These are phyloP conservation scores for Takifugu flavidus DNA, from an alignment of 2,113 vertebrate species.

Conservation along the genomic window DNA sequence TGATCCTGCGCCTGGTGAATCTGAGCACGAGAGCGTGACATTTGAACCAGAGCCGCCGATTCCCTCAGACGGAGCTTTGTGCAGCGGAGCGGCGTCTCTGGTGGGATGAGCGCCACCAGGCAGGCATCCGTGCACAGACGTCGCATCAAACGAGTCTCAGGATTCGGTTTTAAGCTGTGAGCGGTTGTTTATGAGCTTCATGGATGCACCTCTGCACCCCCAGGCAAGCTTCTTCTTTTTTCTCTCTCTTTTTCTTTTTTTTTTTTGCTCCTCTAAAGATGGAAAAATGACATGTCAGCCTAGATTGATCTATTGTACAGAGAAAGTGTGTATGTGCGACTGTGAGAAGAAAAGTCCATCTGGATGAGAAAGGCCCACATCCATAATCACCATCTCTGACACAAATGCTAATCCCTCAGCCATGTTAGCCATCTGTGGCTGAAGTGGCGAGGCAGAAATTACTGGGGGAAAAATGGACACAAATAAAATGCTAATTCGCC, in stretches of 20 bases:
- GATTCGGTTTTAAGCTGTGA: slow-evolving; percentile 15
- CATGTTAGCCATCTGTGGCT: slow-evolving; percentile 71
- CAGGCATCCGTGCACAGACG: slow-evolving; percentile 34
- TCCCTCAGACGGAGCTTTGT: slow-evolving; percentile 51
- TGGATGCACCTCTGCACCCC: background rate
- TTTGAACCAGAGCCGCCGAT: slow-evolving; percentile 39
- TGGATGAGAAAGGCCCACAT: slow-evolving; percentile 46
- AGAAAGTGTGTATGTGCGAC: background rate
- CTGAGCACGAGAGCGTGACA: slow-evolving; percentile 42
- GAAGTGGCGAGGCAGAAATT: slow-evolving; percentile 63
- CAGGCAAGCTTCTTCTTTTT: slow-evolving; percentile 11
- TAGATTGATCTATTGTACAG: background rate
- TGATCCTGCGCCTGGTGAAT: slow-evolving; percentile 49
- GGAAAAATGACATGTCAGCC: no score
- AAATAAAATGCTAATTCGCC: slow-evolving; percentile 73
- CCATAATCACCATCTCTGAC: slow-evolving; percentile 61
- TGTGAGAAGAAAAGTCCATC: slow-evolving; percentile 35
- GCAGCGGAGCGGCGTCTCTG: slow-evolving; percentile 30
- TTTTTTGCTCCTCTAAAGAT: background rate
- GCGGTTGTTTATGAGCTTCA: slow-evolving; percentile 1
- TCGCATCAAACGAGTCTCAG: background rate
- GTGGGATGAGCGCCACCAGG: slow-evolving; percentile 18
- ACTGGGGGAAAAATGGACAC: slow-evolving; percentile 65
- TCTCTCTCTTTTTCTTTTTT: background rate
- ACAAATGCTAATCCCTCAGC: slow-evolving; percentile 64